These are phyloP conservation scores for Silvanus unidentatus DNA, from an alignment of 2,888 invertebrate genomes.

Conservation along the genomic window DNA sequence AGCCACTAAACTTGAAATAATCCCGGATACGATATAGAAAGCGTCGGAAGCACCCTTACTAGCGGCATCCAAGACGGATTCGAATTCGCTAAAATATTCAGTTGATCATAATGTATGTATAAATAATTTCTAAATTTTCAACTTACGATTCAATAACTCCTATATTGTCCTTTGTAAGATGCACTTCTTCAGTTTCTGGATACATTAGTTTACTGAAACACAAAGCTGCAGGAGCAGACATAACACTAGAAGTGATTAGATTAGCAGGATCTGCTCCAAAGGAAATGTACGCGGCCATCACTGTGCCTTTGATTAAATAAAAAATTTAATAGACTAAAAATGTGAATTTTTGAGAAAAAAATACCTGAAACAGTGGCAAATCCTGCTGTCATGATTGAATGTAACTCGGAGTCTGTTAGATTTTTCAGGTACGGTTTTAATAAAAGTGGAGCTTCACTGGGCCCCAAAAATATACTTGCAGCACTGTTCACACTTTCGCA, in stretches of 20 bases:
- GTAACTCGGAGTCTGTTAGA: conserved; percentile 86
- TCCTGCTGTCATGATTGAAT: conserved; percentile 89
- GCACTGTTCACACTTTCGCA: conserved; percentile 91
- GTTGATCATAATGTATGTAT: conserved; percentile 6
- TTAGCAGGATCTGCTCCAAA: conserved; percentile 86
- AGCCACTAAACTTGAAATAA: conserved; percentile 86
- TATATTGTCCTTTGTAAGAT: conserved; percentile 71
- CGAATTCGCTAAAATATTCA: conserved; percentile 59
- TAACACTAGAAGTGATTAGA: conserved; percentile 86
- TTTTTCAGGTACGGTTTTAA: conserved; percentile 80
- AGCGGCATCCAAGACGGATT: conserved; percentile 85
- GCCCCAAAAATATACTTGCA: conserved; percentile 90
- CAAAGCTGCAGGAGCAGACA: conserved; percentile 93
- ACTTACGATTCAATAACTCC: conserved; percentile 51
- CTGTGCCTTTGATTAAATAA: conserved; percentile 59
- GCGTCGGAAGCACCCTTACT: conserved; percentile 81
- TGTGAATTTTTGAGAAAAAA: not conserved
- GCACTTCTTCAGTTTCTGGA: conserved; percentile 82
- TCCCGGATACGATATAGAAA: conserved; percentile 74
- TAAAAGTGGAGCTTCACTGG: conserved; percentile 71
- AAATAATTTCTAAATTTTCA: not conserved
- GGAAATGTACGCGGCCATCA: conserved; percentile 85
- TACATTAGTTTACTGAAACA: conserved; percentile 85
- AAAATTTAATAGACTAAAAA: not conserved
- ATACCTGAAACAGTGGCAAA: conserved; percentile 90